Base-by-base conservation (phyloP, 2,888 invertebrate species). In the Spicauda simplicius region DNA sequence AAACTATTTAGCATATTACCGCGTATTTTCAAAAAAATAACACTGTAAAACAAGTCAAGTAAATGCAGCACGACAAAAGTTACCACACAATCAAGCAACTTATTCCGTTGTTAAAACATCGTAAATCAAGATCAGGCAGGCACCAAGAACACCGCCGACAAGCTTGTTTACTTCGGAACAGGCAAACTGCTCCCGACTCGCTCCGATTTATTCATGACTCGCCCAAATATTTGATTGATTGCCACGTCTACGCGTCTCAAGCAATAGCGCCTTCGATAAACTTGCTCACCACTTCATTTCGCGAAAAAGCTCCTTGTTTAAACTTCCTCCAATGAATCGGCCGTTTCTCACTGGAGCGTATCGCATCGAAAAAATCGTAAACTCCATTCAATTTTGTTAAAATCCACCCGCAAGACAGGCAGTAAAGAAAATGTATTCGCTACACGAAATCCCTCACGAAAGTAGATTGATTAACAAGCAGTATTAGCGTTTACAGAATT, bases 181-280 rank as follows among this genome's bases (percentile, higher is more conserved):
- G 70, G 72, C 61, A 66, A 74, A 84, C 80, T 79, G 80, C 85
- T 80, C 80, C 76, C 72, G 73, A 60, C 77, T 66, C 59, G 60
- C 66, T 33, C 76, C 82, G 86, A 88, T 89, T 90, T 90, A 89
- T 89, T 89, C 88, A 88, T 90, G 90, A 90, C 87, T 88, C 83
- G 74, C 81, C 85, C 85, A 83, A 78, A 90, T 90, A 90, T 90
- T 91, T 92, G 91, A 92, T 92, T 91, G 91, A 92, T 92, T 84
- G 85, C 85, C 77, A 73, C 80, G 86, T 88, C 90, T 84, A 70
- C 77, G 75, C 80, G 86, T 88, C 90, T 85, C 69, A 81, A 85
- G 85, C 88, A 90, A 88, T 88, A 82, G 81, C 79, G 80, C 78
- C 77, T 74, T 80, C 85, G 85, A 89, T 90, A 87, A 90, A 90